A percentile compares a stretch with the other conserved stretches of the same genome.
phyloP scores from a whole-genome alignment of 2,888 invertebrate genomes.

The Pollenia labialis region DNA sequence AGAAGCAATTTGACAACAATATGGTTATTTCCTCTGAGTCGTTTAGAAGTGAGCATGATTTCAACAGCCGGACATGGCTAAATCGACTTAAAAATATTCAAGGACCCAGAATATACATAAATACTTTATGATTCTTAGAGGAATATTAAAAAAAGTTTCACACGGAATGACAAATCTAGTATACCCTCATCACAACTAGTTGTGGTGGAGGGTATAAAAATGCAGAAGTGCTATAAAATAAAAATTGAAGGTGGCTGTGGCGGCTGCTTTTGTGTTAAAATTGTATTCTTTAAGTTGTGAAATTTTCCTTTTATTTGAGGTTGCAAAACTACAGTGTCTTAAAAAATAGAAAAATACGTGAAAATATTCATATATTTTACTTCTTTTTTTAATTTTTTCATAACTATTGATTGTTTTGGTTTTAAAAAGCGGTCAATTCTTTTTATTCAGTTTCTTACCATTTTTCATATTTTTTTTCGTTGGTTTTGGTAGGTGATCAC shows the following conservation, averaged over 20 bases:
- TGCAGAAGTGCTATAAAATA: constrained; percentile 72
- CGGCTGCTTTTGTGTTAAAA: constrained; percentile 69
- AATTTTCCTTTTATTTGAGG: constrained; percentile 28
- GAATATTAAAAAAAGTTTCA: too few species aligned
- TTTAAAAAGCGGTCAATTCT: constrained; percentile 44
- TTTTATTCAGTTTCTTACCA: constrained; percentile 24
- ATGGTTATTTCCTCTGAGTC: too few species aligned
- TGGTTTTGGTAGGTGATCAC: constrained; percentile 52
- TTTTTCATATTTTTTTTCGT: background rate
- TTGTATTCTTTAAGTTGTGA: constrained; percentile 28
- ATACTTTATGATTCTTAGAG: too few species aligned
- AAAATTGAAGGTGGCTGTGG: constrained; percentile 72
- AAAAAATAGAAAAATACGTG: constrained; percentile 54
- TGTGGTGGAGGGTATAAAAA: constrained; percentile 26
- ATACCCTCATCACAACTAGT: too few species aligned
- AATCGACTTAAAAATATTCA: too few species aligned
- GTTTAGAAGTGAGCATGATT: too few species aligned
- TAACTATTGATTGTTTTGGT: constrained; percentile 64
- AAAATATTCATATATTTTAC: constrained; percentile 47
- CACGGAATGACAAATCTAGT: too few species aligned
- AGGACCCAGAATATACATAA: too few species aligned
- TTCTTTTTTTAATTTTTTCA: constrained; percentile 40
- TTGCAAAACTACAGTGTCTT: constrained; percentile 12
- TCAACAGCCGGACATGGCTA: too few species aligned
- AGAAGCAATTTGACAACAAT: too few species aligned